phyloP scores from a whole-genome alignment of 2,797 vertebrate species.

The Argya squamiceps region DNA sequence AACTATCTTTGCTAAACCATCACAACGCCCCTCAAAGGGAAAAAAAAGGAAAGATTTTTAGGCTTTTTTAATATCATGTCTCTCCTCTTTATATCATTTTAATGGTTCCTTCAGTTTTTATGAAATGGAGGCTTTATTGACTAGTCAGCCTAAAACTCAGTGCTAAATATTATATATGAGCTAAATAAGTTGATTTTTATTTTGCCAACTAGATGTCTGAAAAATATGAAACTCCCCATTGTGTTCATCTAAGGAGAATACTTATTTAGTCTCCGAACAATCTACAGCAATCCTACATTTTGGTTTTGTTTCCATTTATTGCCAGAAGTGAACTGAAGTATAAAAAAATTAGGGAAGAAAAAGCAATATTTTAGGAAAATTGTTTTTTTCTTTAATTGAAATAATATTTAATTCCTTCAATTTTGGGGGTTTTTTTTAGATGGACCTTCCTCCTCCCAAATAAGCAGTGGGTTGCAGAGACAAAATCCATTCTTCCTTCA shows the following conservation, averaged over 20 bases:
- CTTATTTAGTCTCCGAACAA: neutral
- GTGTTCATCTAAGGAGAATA: neutral
- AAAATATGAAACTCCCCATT: neutral
- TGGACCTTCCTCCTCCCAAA: neutral
- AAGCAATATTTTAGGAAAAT: neutral
- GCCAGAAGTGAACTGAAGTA: neutral
- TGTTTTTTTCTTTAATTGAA: neutral
- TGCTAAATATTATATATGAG: conserved; percentile 31
- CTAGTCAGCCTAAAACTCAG: conserved; percentile 16
- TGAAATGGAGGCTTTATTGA: conserved; percentile 28
- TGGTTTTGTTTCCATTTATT: neutral
- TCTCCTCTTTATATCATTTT: conserved; percentile 26
- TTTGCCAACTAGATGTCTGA: neutral
- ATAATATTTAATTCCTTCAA: neutral
- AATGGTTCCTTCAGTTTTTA: conserved; percentile 22
- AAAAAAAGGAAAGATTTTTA: neutral
- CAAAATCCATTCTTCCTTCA: neutral
- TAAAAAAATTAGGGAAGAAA: neutral
- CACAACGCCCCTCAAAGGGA: neutral
- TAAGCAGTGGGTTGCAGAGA: neutral
- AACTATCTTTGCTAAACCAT: no score
- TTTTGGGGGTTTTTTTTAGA: neutral
- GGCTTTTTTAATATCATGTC: neutral
- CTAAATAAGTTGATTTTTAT: conserved; percentile 24
- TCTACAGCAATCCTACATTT: neutral